Conservation (phyloP, 2,113 vertebrate species). For the Dipodomys spectabilis region DNA sequence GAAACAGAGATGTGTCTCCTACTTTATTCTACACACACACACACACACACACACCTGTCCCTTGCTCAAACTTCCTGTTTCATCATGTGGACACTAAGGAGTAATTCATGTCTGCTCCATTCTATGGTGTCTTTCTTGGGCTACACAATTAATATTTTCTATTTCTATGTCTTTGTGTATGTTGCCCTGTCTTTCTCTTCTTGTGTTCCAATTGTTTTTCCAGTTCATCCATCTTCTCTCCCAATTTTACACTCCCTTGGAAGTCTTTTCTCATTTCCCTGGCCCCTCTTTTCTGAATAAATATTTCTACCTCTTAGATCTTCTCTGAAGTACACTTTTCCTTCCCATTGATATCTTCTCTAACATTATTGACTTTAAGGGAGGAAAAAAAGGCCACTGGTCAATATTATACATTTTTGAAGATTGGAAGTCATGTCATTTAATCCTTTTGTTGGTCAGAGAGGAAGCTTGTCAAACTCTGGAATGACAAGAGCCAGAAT, state of each 20-base stretch:
- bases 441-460: neutral
- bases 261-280: neutral
- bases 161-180: neutral
- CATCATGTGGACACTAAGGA: neutral
- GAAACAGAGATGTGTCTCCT: neutral
- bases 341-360: neutral
- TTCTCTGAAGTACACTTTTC: neutral
- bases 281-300: neutral
- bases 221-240: neutral
- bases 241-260: neutral
- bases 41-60: neutral
- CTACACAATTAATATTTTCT: neutral
- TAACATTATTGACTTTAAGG: too few species aligned
- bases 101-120: fast-evolving
- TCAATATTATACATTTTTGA: too few species aligned
- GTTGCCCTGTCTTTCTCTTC: neutral
- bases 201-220: neutral
- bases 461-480: neutral
- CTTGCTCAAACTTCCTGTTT: neutral
- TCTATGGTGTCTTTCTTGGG: neutral
- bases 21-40: neutral
- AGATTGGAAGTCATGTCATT: neutral
- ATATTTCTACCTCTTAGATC: neutral
- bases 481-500: neutral
- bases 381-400: too few species aligned